phyloP scores from a whole-genome alignment of 2,797 vertebrate species.

The Tamandua tetradactyla region DNA sequence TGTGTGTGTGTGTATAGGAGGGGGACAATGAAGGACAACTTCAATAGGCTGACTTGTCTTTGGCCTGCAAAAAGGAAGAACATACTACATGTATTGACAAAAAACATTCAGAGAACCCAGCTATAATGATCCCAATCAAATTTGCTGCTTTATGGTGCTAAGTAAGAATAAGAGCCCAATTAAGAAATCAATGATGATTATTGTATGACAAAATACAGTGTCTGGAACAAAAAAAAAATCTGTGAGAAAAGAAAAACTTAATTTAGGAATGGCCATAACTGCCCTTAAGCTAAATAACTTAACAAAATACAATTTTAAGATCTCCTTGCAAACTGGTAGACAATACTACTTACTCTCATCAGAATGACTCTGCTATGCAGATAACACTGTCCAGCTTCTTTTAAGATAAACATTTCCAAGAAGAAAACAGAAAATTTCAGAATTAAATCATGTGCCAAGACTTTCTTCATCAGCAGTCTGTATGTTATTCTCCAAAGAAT shows the following conservation, averaged over 20 bases:
- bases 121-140: conserved; percentile 51
- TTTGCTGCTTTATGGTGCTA: conserved; percentile 18
- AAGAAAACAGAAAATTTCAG: conserved; percentile 61
- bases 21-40: not conserved
- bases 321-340: conserved; percentile 5
- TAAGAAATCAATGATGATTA: conserved; percentile 57
- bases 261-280: not conserved
- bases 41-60: not conserved
- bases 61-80: conserved; percentile 32
- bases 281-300: conserved; percentile 30
- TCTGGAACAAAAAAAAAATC: not conserved
- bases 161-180: conserved; percentile 55
- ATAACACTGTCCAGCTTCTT: conserved; percentile 39
- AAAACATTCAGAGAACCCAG: conserved; percentile 44
- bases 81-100: not conserved
- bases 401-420: conserved; percentile 50
- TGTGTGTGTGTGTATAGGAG: too few relatives aligned
- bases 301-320: not conserved
- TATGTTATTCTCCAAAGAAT: conserved; percentile 8
- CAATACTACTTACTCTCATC: conserved; percentile 30
- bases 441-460: conserved; percentile 37
- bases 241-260: conserved; percentile 1
- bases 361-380: not conserved
- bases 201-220: conserved; percentile 25
- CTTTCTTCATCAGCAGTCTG: conserved; percentile 8